phyloP scores from a whole-genome alignment of 2,888 invertebrate genomes.

The Lasioglossum lativentre region DNA sequence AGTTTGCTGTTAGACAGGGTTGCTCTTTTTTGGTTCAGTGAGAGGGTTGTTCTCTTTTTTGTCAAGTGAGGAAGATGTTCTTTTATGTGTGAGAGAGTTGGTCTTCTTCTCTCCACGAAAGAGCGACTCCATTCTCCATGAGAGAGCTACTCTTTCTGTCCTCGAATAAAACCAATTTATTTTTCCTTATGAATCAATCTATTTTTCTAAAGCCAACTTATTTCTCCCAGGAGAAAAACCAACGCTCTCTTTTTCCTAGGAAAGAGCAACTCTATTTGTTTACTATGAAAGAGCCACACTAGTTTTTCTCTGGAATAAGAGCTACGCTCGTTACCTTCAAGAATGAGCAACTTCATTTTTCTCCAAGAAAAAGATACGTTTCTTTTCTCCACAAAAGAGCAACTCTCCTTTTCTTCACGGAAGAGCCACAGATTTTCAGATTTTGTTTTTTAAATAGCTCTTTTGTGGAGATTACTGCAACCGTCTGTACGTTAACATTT shows the following conservation, averaged over 20 bases:
- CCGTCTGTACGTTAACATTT: neutral
- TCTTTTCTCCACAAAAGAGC: neutral
- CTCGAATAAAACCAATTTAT: neutral
- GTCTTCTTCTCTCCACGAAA: neutral
- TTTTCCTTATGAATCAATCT: neutral
- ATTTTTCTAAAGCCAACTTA: neutral
- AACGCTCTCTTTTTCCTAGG: no score
- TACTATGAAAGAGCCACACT: no score
- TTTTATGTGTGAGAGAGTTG: neutral
- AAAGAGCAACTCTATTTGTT: neutral
- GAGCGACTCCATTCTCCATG: neutral
- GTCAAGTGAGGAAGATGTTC: neutral
- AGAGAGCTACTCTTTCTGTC: no score
- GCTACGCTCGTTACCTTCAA: neutral
- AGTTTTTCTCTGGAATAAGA: neutral
- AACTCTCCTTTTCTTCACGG: no score
- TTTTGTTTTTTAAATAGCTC: neutral
- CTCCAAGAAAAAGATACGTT: no score
- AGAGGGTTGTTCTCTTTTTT: neutral
- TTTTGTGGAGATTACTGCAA: neutral
- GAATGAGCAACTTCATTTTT: no score
- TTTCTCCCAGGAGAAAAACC: neutral
- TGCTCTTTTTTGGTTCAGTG: neutral
- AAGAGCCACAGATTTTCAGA: neutral
- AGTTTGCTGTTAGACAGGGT: neutral